Evolutionary conservation across 1,140 invertebrate species (phyloP).

Genomic region (Drosophila kikkawai): DNA sequence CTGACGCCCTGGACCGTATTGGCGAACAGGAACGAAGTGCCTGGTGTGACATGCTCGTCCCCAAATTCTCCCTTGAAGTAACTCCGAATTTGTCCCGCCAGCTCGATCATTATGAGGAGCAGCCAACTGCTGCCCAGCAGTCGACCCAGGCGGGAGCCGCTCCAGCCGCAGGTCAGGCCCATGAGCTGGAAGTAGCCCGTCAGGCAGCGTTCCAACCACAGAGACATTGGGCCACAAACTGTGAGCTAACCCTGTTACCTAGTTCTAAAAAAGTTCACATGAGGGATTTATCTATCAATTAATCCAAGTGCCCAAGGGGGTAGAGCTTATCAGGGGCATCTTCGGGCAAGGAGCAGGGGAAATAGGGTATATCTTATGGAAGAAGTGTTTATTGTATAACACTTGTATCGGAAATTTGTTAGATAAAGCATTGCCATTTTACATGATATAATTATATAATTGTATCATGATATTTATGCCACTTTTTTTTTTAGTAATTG

Average conservation of each 20-base stretch:
- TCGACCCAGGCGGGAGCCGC: constrained; percentile 11
- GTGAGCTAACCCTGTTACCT: background rate
- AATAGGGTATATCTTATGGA: background rate
- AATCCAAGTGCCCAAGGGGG: constrained; percentile 41
- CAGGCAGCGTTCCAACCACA: constrained; percentile 39
- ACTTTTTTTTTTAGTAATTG: too few species aligned
- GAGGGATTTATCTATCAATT: constrained; percentile 36
- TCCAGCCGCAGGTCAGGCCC: constrained; percentile 47
- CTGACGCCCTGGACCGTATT: constrained; percentile 34
- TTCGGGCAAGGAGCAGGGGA: background rate
- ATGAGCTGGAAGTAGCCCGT: constrained; percentile 50
- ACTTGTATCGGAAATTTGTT: too few species aligned
- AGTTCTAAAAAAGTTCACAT: background rate
- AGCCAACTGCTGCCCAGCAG: constrained; percentile 35
- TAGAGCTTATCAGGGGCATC: background rate
- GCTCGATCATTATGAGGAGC: constrained; percentile 27
- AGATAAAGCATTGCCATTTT: too few species aligned
- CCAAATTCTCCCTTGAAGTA: background rate
- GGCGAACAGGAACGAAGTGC: constrained; percentile 13
- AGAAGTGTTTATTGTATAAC: background rate
- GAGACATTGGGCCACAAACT: constrained; percentile 48
- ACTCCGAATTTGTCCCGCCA: constrained; percentile 4
- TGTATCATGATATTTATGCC: too few species aligned
- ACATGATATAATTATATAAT: too few species aligned
- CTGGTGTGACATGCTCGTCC: background rate